phyloP scores from a whole-genome alignment of 1,140 invertebrate species.

The Acromyrmex charruanus region DNA sequence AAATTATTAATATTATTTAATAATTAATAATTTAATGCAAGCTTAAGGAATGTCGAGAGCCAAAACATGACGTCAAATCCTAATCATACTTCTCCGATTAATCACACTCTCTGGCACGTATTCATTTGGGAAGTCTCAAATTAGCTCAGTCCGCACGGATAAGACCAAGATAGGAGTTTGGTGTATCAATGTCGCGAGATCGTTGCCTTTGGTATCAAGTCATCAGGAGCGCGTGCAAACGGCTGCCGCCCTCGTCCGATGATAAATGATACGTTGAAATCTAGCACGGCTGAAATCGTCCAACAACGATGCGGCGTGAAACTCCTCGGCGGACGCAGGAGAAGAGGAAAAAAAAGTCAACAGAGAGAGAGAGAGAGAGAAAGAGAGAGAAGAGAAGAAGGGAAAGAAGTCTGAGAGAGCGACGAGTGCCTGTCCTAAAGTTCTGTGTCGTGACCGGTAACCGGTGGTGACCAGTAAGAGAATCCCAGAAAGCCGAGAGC shows the following conservation, averaged over 20 bases:
- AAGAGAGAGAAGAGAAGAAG: slow-evolving; percentile 61
- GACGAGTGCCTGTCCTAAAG: slow-evolving; percentile 47
- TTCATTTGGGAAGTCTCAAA: slow-evolving; percentile 9
- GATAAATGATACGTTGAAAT: slow-evolving; percentile 77
- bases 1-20: not conserved
- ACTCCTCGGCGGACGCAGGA: slow-evolving; percentile 72
- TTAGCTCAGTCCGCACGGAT: slow-evolving; percentile 6
- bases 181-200: slow-evolving; percentile 69
- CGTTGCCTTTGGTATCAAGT: slow-evolving; percentile 63
- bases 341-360: slow-evolving; percentile 50
- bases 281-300: slow-evolving; percentile 55
- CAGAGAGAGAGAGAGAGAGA: slow-evolving; percentile 51
- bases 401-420: slow-evolving; percentile 56
- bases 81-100: not conserved
- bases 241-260: slow-evolving; percentile 56
- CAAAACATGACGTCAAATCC: not conserved
- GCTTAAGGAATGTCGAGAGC: not conserved
- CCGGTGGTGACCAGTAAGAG: slow-evolving; percentile 67
- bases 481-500: slow-evolving; percentile 66
- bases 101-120: not conserved
- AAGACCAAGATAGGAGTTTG: slow-evolving; percentile 15
- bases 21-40: not conserved
- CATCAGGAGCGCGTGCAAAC: slow-evolving; percentile 59
- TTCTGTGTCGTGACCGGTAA: slow-evolving; percentile 55
- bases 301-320: slow-evolving; percentile 77